Conservation (phyloP, 2,888 invertebrate species). For the Bimastos eiseni region DNA sequence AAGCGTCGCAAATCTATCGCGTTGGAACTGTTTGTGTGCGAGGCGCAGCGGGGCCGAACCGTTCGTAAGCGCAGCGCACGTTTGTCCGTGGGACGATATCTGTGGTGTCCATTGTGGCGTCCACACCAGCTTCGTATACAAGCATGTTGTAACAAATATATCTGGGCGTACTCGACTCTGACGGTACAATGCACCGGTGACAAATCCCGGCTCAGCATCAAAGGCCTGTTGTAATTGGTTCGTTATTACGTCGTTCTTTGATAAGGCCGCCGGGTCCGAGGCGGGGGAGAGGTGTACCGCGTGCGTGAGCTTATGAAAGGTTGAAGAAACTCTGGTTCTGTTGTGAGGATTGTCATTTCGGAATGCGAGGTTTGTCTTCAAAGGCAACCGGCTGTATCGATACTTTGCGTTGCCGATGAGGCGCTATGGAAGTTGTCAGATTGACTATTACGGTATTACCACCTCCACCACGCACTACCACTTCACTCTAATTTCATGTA, state of each 20-base stretch:
- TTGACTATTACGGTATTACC: background rate
- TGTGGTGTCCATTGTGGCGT: background rate
- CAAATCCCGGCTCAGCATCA: slow-evolving; percentile 21
- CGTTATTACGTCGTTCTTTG: slow-evolving; percentile 8
- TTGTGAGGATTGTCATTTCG: background rate
- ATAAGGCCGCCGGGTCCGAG: background rate
- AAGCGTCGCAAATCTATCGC: background rate
- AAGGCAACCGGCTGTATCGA: background rate
- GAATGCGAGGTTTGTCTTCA: background rate
- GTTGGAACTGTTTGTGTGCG: background rate
- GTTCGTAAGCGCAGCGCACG: background rate
- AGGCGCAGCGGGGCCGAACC: background rate
- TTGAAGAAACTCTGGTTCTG: background rate
- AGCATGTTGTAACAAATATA: slow-evolving; percentile 13
- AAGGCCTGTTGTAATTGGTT: slow-evolving; percentile 18
- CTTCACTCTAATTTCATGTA: too few species aligned
- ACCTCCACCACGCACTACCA: too few species aligned
- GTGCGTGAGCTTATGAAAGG: background rate
- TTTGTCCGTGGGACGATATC: background rate
- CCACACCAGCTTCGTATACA: background rate
- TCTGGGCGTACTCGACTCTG: background rate
- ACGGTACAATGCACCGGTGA: background rate
- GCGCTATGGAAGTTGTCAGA: background rate
- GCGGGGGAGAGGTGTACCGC: background rate
- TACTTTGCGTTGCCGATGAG: background rate